Conservation (phyloP, 2,888 invertebrate genomes). For the Trissonchulus sp. region DNA sequence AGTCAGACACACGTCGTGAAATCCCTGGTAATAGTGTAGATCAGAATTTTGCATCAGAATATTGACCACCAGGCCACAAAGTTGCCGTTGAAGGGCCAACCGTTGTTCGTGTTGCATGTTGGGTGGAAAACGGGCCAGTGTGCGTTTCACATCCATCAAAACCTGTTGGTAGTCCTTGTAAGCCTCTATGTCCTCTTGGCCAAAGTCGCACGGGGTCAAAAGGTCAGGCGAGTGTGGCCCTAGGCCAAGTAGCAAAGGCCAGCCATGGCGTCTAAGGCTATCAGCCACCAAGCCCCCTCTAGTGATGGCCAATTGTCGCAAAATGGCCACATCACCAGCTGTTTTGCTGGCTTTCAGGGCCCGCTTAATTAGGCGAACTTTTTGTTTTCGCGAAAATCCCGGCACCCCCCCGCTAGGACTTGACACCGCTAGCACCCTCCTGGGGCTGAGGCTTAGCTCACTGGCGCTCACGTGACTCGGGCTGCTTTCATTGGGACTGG, state of each 20-base stretch:
- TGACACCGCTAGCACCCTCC: too few relatives aligned
- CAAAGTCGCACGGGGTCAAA: neutral
- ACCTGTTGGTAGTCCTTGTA: slow-evolving; percentile 49
- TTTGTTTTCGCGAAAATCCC: slow-evolving; percentile 20
- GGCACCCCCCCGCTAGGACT: neutral
- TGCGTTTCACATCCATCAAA: slow-evolving; percentile 48
- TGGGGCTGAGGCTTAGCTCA: neutral
- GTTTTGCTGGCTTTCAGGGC: neutral
- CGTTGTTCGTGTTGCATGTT: slow-evolving; percentile 45
- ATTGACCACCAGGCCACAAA: slow-evolving; percentile 47
- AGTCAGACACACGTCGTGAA: slow-evolving; percentile 49
- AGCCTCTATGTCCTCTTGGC: neutral
- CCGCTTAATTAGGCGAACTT: slow-evolving; percentile 2
- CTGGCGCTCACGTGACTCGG: neutral
- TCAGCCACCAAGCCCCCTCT: slow-evolving; percentile 29
- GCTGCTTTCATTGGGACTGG: neutral
- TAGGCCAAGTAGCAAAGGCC: slow-evolving; percentile 25
- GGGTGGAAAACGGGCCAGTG: slow-evolving; percentile 40
- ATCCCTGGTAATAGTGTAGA: slow-evolving; percentile 50
- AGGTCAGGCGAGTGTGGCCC: neutral
- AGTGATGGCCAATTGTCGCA: slow-evolving; percentile 30
- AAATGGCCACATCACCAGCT: neutral
- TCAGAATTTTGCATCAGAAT: slow-evolving; percentile 43
- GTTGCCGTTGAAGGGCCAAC: slow-evolving; percentile 35
- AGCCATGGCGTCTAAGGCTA: slow-evolving; percentile 25